These are phyloP conservation scores for Neopelma chrysocephalum DNA, from an alignment of 2,797 vertebrate species.

Conservation along the genomic window DNA sequence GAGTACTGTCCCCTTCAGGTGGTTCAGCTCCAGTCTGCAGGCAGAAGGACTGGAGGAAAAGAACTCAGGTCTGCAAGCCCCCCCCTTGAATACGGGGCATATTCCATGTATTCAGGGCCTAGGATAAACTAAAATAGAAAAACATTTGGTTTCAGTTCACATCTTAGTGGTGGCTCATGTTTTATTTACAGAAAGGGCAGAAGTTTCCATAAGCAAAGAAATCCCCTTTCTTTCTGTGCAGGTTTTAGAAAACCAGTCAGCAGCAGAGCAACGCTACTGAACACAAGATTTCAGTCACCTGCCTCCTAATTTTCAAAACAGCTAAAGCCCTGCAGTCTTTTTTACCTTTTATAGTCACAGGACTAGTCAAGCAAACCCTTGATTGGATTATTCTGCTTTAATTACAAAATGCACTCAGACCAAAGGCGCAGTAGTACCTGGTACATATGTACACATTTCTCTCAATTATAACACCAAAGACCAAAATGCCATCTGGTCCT, in stretches of 20 bases:
- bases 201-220: neutral
- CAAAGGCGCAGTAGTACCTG: neutral
- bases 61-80: neutral
- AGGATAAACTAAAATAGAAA: neutral
- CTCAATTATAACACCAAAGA: neutral
- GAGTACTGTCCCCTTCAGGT: neutral
- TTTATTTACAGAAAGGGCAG: conserved; percentile 28
- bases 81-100: neutral
- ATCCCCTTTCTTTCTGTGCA: neutral
- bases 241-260: neutral
- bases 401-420: conserved; percentile 39
- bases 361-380: conserved; percentile 26
- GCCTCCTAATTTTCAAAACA: neutral
- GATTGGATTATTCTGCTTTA: conserved; percentile 48
- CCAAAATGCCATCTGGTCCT: neutral
- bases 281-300: neutral
- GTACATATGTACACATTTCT: neutral
- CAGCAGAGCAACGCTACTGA: neutral
- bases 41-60: neutral
- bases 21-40: neutral
- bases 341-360: conserved; percentile 34
- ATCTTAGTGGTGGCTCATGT: neutral
- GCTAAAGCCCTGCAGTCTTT: neutral
- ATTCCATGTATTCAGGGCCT: neutral
- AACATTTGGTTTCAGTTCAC: conserved; percentile 32